Percentiles rank a stretch among this genome's conserved stretches.
phyloP scores from a whole-genome alignment of 2,888 invertebrate genomes.

The Micropterix aruncella region DNA sequence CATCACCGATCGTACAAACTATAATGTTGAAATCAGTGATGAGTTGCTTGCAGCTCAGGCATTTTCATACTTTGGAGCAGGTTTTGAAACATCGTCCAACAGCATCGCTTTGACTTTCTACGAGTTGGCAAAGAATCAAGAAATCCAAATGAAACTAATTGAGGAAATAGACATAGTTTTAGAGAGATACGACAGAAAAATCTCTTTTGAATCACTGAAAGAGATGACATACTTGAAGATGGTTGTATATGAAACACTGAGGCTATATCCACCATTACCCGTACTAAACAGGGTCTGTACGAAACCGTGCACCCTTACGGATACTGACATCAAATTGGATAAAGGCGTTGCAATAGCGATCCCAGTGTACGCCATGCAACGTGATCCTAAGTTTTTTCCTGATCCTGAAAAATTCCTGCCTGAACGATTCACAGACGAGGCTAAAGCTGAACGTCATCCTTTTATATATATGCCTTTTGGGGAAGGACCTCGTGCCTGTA shows the following conservation, averaged over 20 bases:
- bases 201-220: constrained; percentile 28
- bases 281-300: constrained; percentile 31
- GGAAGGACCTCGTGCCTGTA: too few species aligned
- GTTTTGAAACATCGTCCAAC: constrained; percentile 32
- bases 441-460: constrained; percentile 16
- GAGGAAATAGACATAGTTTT: constrained; percentile 24
- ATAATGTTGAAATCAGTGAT: constrained; percentile 34
- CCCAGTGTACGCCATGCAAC: constrained; percentile 29
- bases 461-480: constrained; percentile 30
- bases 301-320: constrained; percentile 22
- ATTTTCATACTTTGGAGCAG: constrained; percentile 37
- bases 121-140: too few species aligned
- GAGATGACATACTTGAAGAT: constrained; percentile 25
- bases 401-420: constrained; percentile 31
- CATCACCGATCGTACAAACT: too few species aligned
- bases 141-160: constrained; percentile 30
- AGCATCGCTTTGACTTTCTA: constrained; percentile 30
- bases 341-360: constrained; percentile 25
- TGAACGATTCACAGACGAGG: constrained; percentile 24
- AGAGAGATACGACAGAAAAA: constrained; percentile 18
- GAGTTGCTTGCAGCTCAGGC: constrained; percentile 34
- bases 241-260: constrained; percentile 24
- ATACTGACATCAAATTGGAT: constrained; percentile 22
- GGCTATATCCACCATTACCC: constrained; percentile 31
- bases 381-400: constrained; percentile 25